Evolutionary conservation across 2,888 invertebrate genomes (phyloP).

Genomic region (Xanthorhoe designata): DNA sequence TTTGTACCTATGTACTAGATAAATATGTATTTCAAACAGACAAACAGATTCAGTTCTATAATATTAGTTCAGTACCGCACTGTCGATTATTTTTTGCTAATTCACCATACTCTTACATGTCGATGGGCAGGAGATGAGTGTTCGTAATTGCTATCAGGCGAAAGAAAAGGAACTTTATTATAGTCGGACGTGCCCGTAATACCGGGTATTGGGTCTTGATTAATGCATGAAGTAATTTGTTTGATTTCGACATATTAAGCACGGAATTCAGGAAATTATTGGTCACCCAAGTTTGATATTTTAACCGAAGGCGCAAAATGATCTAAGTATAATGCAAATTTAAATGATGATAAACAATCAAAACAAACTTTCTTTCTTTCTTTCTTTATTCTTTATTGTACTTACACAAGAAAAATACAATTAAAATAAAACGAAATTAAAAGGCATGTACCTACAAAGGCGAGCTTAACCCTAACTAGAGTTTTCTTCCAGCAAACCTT

Average conservation of each 20-base stretch:
- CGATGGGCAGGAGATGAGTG: conserved; percentile 52
- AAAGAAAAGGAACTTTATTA: conserved; percentile 45
- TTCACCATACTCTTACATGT: conserved; percentile 67
- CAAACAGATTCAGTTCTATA: conserved; percentile 1
- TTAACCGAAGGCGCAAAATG: too few species aligned
- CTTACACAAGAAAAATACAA: too few species aligned
- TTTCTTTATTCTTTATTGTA: too few species aligned
- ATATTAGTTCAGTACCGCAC: conserved; percentile 32
- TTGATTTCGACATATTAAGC: conserved; percentile 16
- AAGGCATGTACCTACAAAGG: too few species aligned
- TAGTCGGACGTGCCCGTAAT: conserved; percentile 38
- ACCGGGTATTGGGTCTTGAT: conserved; percentile 42
- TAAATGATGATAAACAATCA: too few species aligned
- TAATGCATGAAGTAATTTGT: conserved; percentile 35
- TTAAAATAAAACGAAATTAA: too few species aligned
- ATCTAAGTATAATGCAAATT: too few species aligned
- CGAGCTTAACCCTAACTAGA: too few species aligned
- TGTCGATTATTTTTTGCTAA: conserved; percentile 75
- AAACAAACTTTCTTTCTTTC: too few species aligned
- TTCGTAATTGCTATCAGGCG: conserved; percentile 48
- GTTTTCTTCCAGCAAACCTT: too few species aligned
- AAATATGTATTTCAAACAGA: conserved; percentile 3
- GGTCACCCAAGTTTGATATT: not conserved
- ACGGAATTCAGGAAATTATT: conserved; percentile 2
- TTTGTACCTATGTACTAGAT: not conserved